Percentiles rank a stretch among this genome's conserved stretches.
phyloP scores from a whole-genome alignment of 1,140 invertebrate genomes.

The Drosophila pruinosa region DNA sequence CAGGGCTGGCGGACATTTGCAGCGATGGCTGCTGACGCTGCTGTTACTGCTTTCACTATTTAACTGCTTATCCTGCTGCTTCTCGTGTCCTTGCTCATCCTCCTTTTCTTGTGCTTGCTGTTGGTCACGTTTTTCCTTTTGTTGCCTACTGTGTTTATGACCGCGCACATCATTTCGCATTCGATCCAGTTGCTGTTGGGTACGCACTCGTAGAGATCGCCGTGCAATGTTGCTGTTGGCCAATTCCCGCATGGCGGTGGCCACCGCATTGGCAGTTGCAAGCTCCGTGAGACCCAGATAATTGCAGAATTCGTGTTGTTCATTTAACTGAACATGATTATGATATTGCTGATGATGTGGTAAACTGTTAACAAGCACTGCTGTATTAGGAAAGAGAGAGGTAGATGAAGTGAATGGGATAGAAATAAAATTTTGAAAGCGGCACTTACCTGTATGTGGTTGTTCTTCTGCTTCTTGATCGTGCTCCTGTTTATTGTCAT shows the following conservation, averaged over 20 bases:
- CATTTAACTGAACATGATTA: conserved; percentile 50
- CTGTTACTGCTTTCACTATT: not conserved
- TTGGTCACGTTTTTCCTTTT: conserved; percentile 19
- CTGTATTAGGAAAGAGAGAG: not conserved
- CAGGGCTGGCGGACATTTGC: not conserved
- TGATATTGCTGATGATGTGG: conserved; percentile 14
- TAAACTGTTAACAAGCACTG: not conserved
- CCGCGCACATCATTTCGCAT: conserved; percentile 64
- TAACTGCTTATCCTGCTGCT: conserved; percentile 7
- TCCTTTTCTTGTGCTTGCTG: not conserved
- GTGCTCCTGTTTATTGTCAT: not conserved
- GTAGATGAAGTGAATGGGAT: not conserved
- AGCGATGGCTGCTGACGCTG: not conserved
- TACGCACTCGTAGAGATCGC: conserved; percentile 65
- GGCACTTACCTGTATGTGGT: not conserved
- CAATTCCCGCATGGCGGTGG: conserved; percentile 65
- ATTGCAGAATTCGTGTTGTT: conserved; percentile 80
- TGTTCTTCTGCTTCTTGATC: not conserved
- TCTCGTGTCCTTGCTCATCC: conserved; percentile 16
- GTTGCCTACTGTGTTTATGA: conserved; percentile 22
- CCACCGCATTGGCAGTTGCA: conserved; percentile 72
- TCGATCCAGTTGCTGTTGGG: conserved; percentile 61
- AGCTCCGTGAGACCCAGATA: conserved; percentile 73
- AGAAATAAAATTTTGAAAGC: not conserved
- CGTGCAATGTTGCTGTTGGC: conserved; percentile 68